phyloP scores from a whole-genome alignment of 1,140 invertebrate genomes.

The Eubasilissa regina region DNA sequence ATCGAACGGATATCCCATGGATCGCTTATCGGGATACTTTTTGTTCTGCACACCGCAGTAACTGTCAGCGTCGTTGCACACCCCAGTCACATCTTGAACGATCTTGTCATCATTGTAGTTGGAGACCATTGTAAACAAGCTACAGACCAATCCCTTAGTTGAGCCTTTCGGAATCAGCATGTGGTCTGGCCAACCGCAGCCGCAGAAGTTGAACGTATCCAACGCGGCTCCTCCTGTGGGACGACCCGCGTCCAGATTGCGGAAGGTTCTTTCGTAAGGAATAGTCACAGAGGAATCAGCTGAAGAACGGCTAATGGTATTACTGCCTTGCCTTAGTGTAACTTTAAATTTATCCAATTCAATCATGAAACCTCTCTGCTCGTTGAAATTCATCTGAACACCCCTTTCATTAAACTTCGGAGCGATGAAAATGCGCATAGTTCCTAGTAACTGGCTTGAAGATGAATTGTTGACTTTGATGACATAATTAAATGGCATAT shows the following conservation, averaged over 20 bases:
- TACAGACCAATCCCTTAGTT: slow-evolving; percentile 77
- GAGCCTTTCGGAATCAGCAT: slow-evolving; percentile 85
- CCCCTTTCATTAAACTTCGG: slow-evolving; percentile 81
- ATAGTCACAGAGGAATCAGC: slow-evolving; percentile 81
- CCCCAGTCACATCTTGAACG: slow-evolving; percentile 65
- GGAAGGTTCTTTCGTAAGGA: slow-evolving; percentile 81
- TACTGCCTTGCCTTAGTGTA: slow-evolving; percentile 76
- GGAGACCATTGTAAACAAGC: slow-evolving; percentile 88
- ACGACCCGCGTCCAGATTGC: slow-evolving; percentile 72
- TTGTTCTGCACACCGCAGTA: slow-evolving; percentile 83
- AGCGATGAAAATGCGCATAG: slow-evolving; percentile 83
- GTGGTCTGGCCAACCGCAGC: slow-evolving; percentile 91
- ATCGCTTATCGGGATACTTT: slow-evolving; percentile 79
- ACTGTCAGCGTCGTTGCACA: slow-evolving; percentile 79
- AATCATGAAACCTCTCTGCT: slow-evolving; percentile 81
- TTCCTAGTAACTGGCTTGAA: slow-evolving; percentile 72
- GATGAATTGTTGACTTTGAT: slow-evolving; percentile 76
- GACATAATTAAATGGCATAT: slow-evolving; percentile 78
- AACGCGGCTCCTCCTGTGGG: slow-evolving; percentile 69
- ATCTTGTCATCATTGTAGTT: slow-evolving; percentile 78
- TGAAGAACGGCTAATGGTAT: slow-evolving; percentile 76
- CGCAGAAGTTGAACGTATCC: slow-evolving; percentile 83
- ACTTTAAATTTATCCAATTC: slow-evolving; percentile 84
- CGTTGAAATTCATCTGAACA: slow-evolving; percentile 74
- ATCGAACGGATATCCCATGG: slow-evolving; percentile 87